Conservation (phyloP, 2,888 invertebrate genomes). For the Dynastes tityus region DNA sequence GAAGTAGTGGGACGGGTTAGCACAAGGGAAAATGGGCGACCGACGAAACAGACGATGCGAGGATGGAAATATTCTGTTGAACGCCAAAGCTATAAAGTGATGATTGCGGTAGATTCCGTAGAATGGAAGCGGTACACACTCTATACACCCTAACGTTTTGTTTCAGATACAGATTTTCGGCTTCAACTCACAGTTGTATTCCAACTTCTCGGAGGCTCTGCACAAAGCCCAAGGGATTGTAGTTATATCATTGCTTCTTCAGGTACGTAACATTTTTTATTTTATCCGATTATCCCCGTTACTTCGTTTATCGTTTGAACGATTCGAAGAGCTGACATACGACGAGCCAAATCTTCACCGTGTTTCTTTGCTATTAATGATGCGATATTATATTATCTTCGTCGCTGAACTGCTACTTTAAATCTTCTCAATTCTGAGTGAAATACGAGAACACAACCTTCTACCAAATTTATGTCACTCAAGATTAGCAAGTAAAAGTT, state of each 20-base stretch:
- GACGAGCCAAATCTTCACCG: conserved; percentile 7
- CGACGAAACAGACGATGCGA: conserved; percentile 63
- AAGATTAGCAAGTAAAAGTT: no score
- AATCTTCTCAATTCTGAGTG: not conserved
- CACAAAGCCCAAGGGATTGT: conserved; percentile 96
- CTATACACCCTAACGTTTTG: conserved; percentile 63
- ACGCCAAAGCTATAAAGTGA: conserved; percentile 69
- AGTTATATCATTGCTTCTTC: conserved; percentile 93
- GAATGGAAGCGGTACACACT: conserved; percentile 60
- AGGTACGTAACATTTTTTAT: conserved; percentile 77
- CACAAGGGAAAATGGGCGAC: conserved; percentile 59
- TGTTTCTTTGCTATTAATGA: conserved; percentile 17
- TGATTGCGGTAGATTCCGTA: conserved; percentile 67
- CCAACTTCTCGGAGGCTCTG: conserved; percentile 95
- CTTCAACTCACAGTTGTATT: conserved; percentile 97
- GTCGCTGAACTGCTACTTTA: not conserved
- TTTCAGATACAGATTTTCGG: conserved; percentile 98
- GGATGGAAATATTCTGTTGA: conserved; percentile 68
- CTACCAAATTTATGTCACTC: no score
- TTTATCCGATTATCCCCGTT: conserved; percentile 41
- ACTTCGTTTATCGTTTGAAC: conserved; percentile 37
- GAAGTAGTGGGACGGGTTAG: conserved; percentile 62
- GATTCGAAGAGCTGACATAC: conserved; percentile 26
- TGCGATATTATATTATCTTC: conserved; percentile 2
- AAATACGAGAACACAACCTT: no score